A percentile compares a stretch with the other conserved stretches of the same genome.
phyloP scores from a whole-genome alignment of 2,888 invertebrate species.

The Gibbula magus region DNA sequence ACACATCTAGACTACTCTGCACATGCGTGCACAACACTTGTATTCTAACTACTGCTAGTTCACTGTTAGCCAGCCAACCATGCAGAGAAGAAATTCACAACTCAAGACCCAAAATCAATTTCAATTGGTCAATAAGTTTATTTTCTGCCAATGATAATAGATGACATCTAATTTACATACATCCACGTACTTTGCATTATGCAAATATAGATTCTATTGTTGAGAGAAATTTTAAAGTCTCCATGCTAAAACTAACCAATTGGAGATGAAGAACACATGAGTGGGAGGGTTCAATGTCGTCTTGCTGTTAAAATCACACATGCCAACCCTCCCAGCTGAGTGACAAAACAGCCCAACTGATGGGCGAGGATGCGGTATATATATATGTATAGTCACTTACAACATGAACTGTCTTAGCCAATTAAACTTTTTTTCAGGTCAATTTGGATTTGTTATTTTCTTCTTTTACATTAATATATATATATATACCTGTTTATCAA shows the following conservation, averaged over 20 bases:
- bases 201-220: constrained; percentile 16
- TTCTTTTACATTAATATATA: too few relatives aligned
- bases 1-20: too few relatives aligned
- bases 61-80: neutral
- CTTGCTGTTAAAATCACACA: constrained; percentile 19
- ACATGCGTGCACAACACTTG: too few relatives aligned
- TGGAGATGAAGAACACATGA: constrained; percentile 18
- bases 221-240: constrained; percentile 15
- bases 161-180: constrained; percentile 17
- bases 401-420: neutral
- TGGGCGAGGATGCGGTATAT: neutral
- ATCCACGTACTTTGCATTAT: constrained; percentile 19
- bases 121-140: constrained; percentile 25
- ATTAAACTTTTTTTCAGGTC: too few relatives aligned
- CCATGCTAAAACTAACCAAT: constrained; percentile 19
- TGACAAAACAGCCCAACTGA: neutral
- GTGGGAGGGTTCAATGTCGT: neutral
- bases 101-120: constrained; percentile 20
- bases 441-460: too few relatives aligned
- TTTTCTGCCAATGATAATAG: constrained; percentile 21
- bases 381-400: neutral
- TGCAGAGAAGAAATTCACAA: constrained; percentile 15
- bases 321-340: neutral
- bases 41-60: too few relatives aligned
- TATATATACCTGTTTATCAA: too few relatives aligned